Percentiles rank a stretch among this genome's conserved stretches.
phyloP scores from a whole-genome alignment of 1,140 invertebrate genomes.

The Drosophila sechellia region DNA sequence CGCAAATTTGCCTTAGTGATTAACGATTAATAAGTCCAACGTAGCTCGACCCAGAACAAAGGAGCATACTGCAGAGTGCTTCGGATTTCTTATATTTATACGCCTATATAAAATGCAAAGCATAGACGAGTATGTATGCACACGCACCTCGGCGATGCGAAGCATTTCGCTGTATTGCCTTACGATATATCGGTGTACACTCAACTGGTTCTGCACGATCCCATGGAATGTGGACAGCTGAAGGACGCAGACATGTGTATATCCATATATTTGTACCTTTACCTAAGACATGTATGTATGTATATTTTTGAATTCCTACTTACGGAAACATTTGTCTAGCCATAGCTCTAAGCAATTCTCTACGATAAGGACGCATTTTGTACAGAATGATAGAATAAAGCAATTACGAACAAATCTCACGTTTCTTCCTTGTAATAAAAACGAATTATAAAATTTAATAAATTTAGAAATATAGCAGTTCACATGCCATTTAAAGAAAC shows the following conservation, averaged over 20 bases:
- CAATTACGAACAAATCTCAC: conserved; percentile 38
- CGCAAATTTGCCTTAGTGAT: conserved; percentile 64
- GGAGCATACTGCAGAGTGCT: conserved; percentile 49
- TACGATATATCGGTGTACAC: conserved; percentile 33
- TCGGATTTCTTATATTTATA: conserved; percentile 62
- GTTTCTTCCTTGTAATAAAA: background rate
- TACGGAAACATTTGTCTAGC: conserved; percentile 81
- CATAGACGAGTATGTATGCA: conserved; percentile 30
- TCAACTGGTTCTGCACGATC: conserved; percentile 8
- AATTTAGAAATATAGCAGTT: conserved; percentile 1
- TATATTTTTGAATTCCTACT: conserved; percentile 80
- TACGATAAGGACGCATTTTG: conserved; percentile 76
- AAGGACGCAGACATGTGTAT: conserved; percentile 34
- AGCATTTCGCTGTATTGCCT: conserved; percentile 44
- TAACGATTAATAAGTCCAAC: conserved; percentile 38
- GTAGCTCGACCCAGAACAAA: conserved; percentile 43
- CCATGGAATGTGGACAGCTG: conserved; percentile 13
- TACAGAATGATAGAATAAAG: conserved; percentile 81
- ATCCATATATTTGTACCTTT: conserved; percentile 64
- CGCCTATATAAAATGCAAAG: conserved; percentile 39
- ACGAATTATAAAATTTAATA: conserved; percentile 6
- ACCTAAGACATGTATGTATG: conserved; percentile 63
- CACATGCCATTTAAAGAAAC: conserved; percentile 11
- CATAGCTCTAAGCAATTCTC: conserved; percentile 65
- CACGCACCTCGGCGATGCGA: conserved; percentile 45